Evolutionary conservation across 2,113 vertebrate species (phyloP).

Genomic region (Chascanopsetta lugubris): DNA sequence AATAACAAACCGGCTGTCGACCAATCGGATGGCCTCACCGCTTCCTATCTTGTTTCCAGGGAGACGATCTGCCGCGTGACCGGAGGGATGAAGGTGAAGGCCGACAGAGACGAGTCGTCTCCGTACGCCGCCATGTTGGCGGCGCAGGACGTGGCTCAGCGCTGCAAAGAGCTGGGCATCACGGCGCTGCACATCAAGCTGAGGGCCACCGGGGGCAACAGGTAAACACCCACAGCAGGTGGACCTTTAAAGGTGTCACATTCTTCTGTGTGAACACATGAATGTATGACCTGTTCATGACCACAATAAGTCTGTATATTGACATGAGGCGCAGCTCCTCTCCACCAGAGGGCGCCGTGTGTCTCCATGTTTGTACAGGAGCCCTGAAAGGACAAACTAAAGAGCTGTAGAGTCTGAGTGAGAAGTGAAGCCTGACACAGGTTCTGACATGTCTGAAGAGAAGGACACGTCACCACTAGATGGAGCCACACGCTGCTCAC

Average conservation of each 20-base stretch:
- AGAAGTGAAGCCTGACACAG: no score
- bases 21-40: no score
- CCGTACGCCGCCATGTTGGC: constrained; percentile 98
- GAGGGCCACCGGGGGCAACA: constrained; percentile 94
- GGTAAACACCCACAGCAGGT: constrained; percentile 57
- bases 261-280: neutral
- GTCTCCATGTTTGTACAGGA: no score
- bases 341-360: no score
- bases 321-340: no score
- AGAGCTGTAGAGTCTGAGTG: no score
- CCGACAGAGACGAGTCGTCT: constrained; percentile 95
- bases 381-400: no score
- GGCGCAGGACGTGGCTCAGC: constrained; percentile 95
- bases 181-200: constrained; percentile 97
- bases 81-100: constrained; percentile 99
- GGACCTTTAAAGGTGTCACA: neutral
- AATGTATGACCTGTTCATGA: neutral
- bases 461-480: no score
- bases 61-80: constrained; percentile 99
- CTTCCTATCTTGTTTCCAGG: constrained; percentile 71
- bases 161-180: constrained; percentile 98
- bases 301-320: no score
- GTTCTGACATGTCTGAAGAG: no score
- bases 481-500: no score
- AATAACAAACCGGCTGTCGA: no score